Evolutionary conservation across 2,888 invertebrate species (phyloP).

Genomic region (Dyspetes luteomarginatus): DNA sequence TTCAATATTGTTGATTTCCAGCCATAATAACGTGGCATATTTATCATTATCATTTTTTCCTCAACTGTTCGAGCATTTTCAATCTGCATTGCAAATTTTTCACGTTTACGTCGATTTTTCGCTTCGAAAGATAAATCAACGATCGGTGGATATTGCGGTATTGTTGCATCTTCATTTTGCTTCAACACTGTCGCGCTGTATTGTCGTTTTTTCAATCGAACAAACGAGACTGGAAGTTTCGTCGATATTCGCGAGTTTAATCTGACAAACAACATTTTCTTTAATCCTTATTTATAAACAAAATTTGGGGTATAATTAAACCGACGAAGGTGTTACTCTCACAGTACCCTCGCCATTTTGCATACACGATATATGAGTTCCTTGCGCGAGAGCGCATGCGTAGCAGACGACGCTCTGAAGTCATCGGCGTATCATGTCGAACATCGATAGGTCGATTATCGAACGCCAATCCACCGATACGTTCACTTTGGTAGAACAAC

Average conservation of each 20-base stretch:
- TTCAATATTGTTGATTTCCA: slow-evolving; percentile 87
- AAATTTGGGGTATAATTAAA: not conserved
- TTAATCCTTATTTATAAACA: not conserved
- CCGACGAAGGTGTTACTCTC: slow-evolving; percentile 5
- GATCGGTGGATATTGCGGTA: slow-evolving; percentile 87
- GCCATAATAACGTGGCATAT: slow-evolving; percentile 93
- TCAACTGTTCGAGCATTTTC: slow-evolving; percentile 89
- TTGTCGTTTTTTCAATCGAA: slow-evolving; percentile 38
- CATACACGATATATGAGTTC: too few relatives aligned
- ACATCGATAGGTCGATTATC: not conserved
- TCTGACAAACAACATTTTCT: slow-evolving; percentile 61
- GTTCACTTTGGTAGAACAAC: too few relatives aligned
- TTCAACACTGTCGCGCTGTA: slow-evolving; percentile 64
- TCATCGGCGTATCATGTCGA: not conserved
- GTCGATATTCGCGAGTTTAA: slow-evolving; percentile 48
- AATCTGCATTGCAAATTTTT: slow-evolving; percentile 86
- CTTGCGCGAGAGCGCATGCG: too few relatives aligned
- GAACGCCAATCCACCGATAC: too few relatives aligned
- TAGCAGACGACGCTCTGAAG: not conserved
- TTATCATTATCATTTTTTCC: slow-evolving; percentile 92
- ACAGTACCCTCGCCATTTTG: slow-evolving; percentile 15
- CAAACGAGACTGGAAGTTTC: slow-evolving; percentile 31
- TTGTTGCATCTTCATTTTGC: slow-evolving; percentile 81
- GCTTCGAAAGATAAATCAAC: slow-evolving; percentile 85
- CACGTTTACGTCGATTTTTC: slow-evolving; percentile 83